A percentile compares a stretch with the other conserved stretches of the same genome.
Conservation (phyloP, 1,140 invertebrate genomes). For the Diprion similis region DNA sequence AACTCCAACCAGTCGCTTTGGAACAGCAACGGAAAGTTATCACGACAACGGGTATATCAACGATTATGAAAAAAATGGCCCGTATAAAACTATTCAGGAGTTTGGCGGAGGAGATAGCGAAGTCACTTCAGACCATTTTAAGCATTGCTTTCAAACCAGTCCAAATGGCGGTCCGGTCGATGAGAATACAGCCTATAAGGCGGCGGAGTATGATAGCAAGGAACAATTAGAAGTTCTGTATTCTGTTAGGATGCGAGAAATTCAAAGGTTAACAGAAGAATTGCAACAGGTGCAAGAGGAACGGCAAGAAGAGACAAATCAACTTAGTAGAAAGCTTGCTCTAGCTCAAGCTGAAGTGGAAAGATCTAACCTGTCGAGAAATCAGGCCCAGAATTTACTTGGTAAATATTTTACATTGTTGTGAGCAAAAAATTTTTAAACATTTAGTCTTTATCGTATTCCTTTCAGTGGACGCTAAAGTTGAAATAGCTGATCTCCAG, state of each 20-base stretch:
- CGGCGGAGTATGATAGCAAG: slow-evolving; percentile 46
- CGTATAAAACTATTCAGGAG: slow-evolving; percentile 35
- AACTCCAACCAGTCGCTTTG: slow-evolving; percentile 55
- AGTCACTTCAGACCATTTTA: slow-evolving; percentile 42
- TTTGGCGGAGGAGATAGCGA: slow-evolving; percentile 39
- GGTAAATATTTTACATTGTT: slow-evolving; percentile 31
- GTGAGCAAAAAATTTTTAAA: neutral
- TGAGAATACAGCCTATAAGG: slow-evolving; percentile 41
- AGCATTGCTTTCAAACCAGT: slow-evolving; percentile 45
- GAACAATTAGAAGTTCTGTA: slow-evolving; percentile 52
- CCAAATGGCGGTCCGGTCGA: slow-evolving; percentile 42
- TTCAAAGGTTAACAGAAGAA: slow-evolving; percentile 42
- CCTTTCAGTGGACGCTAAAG: slow-evolving; percentile 50
- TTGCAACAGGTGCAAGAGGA: slow-evolving; percentile 41
- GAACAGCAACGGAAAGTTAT: slow-evolving; percentile 38
- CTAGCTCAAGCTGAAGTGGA: slow-evolving; percentile 46
- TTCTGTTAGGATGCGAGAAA: slow-evolving; percentile 44
- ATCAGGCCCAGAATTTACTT: slow-evolving; percentile 46
- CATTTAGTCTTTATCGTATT: slow-evolving; percentile 15
- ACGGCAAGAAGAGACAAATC: slow-evolving; percentile 43
- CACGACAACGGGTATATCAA: slow-evolving; percentile 48
- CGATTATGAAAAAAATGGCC: slow-evolving; percentile 42
- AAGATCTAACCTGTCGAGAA: slow-evolving; percentile 42
- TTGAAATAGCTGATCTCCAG: slow-evolving; percentile 47
- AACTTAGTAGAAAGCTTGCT: slow-evolving; percentile 40